Base-by-base conservation (phyloP, 2,888 invertebrate genomes). In the Chydorus sphaericus region DNA sequence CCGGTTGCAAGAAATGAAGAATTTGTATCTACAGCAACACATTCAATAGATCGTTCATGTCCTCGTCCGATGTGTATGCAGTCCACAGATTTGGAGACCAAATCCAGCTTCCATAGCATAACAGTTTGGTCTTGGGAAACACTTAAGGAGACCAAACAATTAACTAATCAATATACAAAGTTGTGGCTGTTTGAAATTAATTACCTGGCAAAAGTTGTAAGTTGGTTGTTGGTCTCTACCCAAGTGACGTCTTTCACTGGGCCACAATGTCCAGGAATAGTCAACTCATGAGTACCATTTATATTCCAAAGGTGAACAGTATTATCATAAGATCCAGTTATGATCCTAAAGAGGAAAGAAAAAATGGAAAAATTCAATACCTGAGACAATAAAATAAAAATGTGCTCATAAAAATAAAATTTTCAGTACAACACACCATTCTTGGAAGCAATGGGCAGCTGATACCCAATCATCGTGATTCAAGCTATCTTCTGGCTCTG, bases 381-480 rank as follows among this genome's bases (percentile, higher is more conserved):
- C n/a, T n/a, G n/a, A n/a, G n/a, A n/a, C n/a, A n/a, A 44, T 33
- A 31, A 37, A 54, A 14, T 16, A 53, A 36, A 1, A 11, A 31
- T 10, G 4, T n/a, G 23, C n/a, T n/a, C n/a, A n/a, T n/a, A n/a
- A n/a, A n/a, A n/a, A n/a, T n/a, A n/a, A n/a, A n/a, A n/a, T 26
- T 28, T 16, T 48, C 20, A 10, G 8, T 29, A 28, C 18, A 11
- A 59, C 59, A 64, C 66, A 82, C 83, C 85, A 87, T 66, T 80
- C 79, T 38, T 76, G 77, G 59, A 75, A 72, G 38, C 80, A 76
- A 63, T 84, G 81, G 0, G 93, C 82, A 44, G 88, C 80, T 20
- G 91, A 85, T n/a, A 97, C 91, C 97, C 97, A 98, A 68, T 98
- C 97, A 71, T 96, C 92, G 65, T 96, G 94, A 68, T 89, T 77